Percentiles rank a stretch among this genome's conserved stretches.
phyloP scores from a whole-genome alignment of 1,140 invertebrate species.

The Diploscapter pachys region DNA sequence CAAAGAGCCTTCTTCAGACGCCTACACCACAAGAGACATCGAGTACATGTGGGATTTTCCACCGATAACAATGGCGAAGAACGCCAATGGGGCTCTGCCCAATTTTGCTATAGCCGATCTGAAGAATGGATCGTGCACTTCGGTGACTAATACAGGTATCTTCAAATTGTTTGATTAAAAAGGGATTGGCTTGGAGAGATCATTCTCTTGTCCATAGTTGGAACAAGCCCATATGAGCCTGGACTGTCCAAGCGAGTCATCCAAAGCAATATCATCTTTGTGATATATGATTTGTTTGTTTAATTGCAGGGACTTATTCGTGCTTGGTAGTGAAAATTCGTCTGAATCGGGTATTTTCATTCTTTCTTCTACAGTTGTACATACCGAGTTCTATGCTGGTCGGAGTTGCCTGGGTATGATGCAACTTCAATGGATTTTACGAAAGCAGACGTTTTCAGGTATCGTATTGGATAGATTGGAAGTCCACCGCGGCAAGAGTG shows the following conservation, averaged over 20 bases:
- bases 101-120: conserved; percentile 40
- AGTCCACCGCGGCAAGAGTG: conserved; percentile 52
- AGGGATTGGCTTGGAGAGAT: too few species aligned
- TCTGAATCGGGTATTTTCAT: conserved; percentile 92
- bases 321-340: conserved; percentile 87
- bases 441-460: conserved; percentile 29
- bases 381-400: conserved; percentile 61
- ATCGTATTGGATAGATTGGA: conserved; percentile 58
- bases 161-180: neutral
- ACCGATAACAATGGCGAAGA: conserved; percentile 78
- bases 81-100: conserved; percentile 41
- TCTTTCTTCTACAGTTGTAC: conserved; percentile 80
- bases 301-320: conserved; percentile 68
- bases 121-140: conserved; percentile 38
- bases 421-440: neutral
- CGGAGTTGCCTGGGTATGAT: conserved; percentile 61
- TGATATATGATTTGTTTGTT: neutral
- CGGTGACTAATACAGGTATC: conserved; percentile 35
- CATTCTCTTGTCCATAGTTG: neutral
- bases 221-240: too few species aligned
- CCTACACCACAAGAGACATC: conserved; percentile 87
- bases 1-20: conserved; percentile 67
- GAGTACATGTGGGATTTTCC: conserved; percentile 82
- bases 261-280: too few species aligned
- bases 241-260: too few species aligned